phyloP scores from a whole-genome alignment of 2,113 vertebrate genomes.

The Phyllostomus hastatus region DNA sequence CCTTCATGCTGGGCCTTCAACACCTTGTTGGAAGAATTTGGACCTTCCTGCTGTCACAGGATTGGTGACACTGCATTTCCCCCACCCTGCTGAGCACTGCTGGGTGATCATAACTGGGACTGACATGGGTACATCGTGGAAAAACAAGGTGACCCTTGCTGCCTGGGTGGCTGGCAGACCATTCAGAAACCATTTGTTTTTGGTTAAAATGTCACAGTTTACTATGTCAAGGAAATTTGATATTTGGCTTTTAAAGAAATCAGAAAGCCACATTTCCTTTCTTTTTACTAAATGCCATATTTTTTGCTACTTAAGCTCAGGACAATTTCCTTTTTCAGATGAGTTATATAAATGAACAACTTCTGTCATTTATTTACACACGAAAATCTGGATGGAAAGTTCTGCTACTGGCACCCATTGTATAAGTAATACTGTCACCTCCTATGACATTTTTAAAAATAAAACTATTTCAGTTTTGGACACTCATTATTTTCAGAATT shows the following conservation, averaged over 20 bases:
- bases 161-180: not conserved
- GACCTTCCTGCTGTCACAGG: not conserved
- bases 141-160: not conserved
- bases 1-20: not conserved
- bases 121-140: not conserved
- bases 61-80: not conserved
- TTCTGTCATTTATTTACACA: not conserved
- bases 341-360: not conserved
- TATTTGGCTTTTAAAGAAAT: slow-evolving; percentile 25
- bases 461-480: not conserved
- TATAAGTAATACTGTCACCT: not conserved
- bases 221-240: slow-evolving; percentile 29
- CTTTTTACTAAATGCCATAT: not conserved
- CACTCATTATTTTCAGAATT: slow-evolving; percentile 24
- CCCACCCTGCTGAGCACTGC: not conserved
- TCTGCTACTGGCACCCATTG: not conserved
- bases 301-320: not conserved
- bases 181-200: not conserved
- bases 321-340: not conserved
- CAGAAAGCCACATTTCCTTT: not conserved
- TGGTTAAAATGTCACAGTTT: not conserved
- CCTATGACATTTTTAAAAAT: not conserved
- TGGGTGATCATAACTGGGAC: not conserved
- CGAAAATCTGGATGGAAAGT: not conserved
- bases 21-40: not conserved